A percentile compares a stretch with the other conserved stretches of the same genome.
Conservation (phyloP, 2,113 vertebrate genomes). For the Microtus oregoni region DNA sequence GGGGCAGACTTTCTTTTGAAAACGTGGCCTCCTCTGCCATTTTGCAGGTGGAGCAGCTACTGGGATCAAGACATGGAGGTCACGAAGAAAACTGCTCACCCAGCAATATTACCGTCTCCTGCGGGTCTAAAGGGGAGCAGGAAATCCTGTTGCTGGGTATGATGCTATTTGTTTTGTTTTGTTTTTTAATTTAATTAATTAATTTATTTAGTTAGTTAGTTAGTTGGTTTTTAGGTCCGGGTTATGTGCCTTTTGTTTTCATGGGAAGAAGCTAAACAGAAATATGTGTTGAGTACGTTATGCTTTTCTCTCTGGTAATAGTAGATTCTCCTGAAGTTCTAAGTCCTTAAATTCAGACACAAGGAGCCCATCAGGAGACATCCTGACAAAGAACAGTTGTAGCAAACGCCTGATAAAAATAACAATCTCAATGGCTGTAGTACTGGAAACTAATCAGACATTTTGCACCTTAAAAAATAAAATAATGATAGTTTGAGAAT, state of each 20-base stretch:
- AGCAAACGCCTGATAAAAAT: constrained; percentile 51
- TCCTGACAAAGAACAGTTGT: constrained; percentile 41
- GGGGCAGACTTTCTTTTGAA: neutral
- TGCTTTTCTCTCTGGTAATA: neutral
- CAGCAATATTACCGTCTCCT: neutral
- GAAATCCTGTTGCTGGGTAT: neutral
- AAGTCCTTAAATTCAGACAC: constrained; percentile 58
- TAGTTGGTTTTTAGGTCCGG: too few relatives aligned
- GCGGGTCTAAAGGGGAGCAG: neutral
- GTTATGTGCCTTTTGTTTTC: neutral
- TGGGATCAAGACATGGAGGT: neutral
- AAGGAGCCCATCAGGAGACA: constrained; percentile 44
- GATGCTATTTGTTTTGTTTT: neutral
- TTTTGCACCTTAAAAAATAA: constrained; percentile 20
- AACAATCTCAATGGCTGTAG: neutral
- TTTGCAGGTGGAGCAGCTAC: neutral
- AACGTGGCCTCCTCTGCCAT: neutral
- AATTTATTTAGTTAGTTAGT: too few relatives aligned
- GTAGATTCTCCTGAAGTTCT: neutral
- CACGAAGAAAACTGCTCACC: neutral
- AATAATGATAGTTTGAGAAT: neutral
- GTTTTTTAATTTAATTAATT: neutral
- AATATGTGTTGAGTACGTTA: neutral
- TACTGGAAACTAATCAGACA: constrained; percentile 16
- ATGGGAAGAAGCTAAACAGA: neutral